Conservation (phyloP, 64 coral and sea anemone genomes). For the Stichodactyla mertensii region DNA sequence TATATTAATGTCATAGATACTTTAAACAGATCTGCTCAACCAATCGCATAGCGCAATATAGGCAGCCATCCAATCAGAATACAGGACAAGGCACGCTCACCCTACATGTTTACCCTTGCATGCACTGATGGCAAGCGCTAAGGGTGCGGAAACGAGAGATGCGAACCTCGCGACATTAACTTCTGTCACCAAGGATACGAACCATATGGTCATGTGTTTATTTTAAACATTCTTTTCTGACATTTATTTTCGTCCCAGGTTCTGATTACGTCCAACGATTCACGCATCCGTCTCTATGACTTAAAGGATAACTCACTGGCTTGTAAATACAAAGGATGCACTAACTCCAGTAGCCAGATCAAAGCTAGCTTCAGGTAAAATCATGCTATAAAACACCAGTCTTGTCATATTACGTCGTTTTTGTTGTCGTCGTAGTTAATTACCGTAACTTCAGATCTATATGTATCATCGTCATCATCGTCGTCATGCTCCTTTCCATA, state of each 20-base stretch:
- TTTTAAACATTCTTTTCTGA: neutral
- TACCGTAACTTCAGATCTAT: too few relatives aligned
- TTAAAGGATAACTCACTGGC: slow-evolving; percentile 94
- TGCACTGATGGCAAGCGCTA: too few relatives aligned
- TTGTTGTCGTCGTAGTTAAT: neutral
- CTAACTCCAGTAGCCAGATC: slow-evolving; percentile 93
- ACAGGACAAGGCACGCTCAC: neutral
- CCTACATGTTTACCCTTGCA: too few relatives aligned
- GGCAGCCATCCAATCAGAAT: neutral
- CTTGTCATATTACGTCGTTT: neutral
- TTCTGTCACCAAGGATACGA: too few relatives aligned
- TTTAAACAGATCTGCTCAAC: neutral
- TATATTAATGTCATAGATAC: too few relatives aligned
- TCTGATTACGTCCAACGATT: slow-evolving; percentile 98
- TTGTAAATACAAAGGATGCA: slow-evolving; percentile 95
- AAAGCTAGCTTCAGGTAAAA: slow-evolving; percentile 90
- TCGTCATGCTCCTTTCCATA: too few relatives aligned
- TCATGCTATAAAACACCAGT: neutral
- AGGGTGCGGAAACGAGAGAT: too few relatives aligned
- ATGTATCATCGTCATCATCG: too few relatives aligned
- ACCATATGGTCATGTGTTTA: neutral
- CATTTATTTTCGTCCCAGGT: slow-evolving; percentile 41
- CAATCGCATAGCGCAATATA: neutral
- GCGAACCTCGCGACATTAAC: too few relatives aligned
- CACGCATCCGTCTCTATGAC: slow-evolving; percentile 90